Conservation (phyloP, 2,888 invertebrate species). For the Trisateles emortualis region DNA sequence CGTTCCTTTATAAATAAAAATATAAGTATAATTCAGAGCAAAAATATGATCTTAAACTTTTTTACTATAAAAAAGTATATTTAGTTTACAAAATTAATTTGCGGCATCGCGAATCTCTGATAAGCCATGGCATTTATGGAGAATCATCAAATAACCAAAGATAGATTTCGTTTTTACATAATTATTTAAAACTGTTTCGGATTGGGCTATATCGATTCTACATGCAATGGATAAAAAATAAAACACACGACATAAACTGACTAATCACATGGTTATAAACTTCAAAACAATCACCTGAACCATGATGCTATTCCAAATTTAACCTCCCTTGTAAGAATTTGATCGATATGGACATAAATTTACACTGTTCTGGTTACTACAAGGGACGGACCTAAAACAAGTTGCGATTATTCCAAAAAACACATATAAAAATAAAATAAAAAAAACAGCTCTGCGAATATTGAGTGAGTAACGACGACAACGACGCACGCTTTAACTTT, state of each 20-base stretch:
- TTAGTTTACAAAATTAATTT: too few species aligned
- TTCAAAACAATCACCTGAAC: constrained; percentile 70
- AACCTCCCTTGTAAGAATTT: constrained; percentile 25
- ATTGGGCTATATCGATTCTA: neutral
- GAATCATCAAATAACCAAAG: too few species aligned
- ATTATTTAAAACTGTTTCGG: neutral
- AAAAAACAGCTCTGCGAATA: constrained; percentile 19
- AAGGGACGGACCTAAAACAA: neutral
- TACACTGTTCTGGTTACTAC: neutral
- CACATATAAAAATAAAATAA: constrained; percentile 21
- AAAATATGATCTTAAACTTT: too few species aligned
- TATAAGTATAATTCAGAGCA: too few species aligned
- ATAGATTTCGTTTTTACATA: neutral
- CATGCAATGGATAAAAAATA: constrained; percentile 3
- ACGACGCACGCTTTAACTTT: constrained; percentile 3
- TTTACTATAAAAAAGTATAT: too few species aligned
- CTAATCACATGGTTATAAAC: constrained; percentile 38
- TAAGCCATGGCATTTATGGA: too few species aligned
- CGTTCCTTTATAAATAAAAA: too few species aligned
- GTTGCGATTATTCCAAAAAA: constrained; percentile 17
- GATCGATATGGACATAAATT: neutral
- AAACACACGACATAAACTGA: constrained; percentile 9
- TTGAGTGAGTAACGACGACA: constrained; percentile 13
- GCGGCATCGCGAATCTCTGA: too few species aligned
- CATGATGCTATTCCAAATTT: constrained; percentile 62